A percentile compares a stretch with the other conserved stretches of the same genome.
phyloP scores from a whole-genome alignment of 2,113 vertebrate genomes.

The Hyla sarda region DNA sequence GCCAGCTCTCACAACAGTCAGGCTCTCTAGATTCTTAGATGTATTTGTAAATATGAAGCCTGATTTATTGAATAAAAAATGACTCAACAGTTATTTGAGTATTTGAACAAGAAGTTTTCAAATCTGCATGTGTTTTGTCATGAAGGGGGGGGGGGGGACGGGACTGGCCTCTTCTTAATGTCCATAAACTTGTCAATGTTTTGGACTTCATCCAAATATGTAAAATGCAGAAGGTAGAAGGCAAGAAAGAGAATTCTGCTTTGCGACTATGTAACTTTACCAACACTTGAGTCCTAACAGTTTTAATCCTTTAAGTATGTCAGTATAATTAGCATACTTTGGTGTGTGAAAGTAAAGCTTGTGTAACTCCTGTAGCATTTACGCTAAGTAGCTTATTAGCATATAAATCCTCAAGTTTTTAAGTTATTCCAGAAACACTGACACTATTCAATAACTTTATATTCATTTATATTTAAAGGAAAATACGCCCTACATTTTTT shows the following conservation, averaged over 20 bases:
- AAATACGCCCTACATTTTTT: background rate
- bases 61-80: no score
- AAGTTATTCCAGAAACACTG: background rate
- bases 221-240: background rate
- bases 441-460: background rate
- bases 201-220: background rate
- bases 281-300: background rate
- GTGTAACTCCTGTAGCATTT: constrained; percentile 11
- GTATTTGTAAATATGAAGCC: no score
- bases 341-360: constrained; percentile 10
- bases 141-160: no score
- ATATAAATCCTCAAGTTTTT: background rate
- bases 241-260: background rate
- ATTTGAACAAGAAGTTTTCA: no score
- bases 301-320: constrained; percentile 8
- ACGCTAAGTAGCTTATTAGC: constrained; percentile 12
- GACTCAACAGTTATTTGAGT: no score
- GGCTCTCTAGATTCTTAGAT: no score
- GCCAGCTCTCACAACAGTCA: no score
- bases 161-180: no score
- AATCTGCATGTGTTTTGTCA: no score
- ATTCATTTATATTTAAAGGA: constrained; percentile 2
- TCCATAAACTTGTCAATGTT: no score
- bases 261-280: background rate
- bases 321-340: background rate